Conservation (phyloP, 2,797 vertebrate genomes). For the Cheirogaleus major region DNA sequence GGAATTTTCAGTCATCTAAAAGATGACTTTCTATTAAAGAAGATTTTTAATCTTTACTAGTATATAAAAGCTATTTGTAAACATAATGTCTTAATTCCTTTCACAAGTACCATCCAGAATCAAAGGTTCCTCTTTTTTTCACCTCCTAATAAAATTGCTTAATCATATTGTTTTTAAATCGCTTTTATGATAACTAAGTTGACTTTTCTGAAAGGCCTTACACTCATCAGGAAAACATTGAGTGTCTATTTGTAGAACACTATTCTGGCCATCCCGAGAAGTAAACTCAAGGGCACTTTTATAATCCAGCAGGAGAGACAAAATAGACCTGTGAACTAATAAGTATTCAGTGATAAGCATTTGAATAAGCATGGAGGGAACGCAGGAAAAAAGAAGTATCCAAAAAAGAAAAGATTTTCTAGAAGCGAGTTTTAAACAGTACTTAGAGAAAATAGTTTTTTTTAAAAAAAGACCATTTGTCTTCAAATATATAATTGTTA, state of each 20-base stretch:
- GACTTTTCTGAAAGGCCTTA: constrained; percentile 44
- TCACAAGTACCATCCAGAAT: constrained; percentile 26
- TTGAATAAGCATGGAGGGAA: neutral
- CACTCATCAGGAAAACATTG: constrained; percentile 19
- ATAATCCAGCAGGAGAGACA: constrained; percentile 57
- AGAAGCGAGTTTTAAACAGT: constrained; percentile 27
- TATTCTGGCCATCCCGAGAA: constrained; percentile 50
- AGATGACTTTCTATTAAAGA: constrained; percentile 13
- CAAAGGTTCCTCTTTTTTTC: constrained; percentile 13
- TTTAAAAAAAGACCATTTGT: neutral
- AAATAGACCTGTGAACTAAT: constrained; percentile 61
- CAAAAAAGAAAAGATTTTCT: constrained; percentile 35
- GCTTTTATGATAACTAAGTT: constrained; percentile 42
- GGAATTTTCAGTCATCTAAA: constrained; percentile 35
- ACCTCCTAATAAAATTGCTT: neutral
- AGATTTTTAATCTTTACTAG: constrained; percentile 17
- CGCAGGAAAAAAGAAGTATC: neutral
- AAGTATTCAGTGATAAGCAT: constrained; percentile 29
- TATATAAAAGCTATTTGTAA: constrained; percentile 62
- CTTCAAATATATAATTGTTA: constrained; percentile 28
- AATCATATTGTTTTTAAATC: constrained; percentile 30
- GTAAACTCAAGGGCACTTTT: constrained; percentile 63
- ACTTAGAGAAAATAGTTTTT: neutral
- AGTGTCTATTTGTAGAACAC: constrained; percentile 68
- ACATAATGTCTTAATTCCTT: neutral